A percentile compares a stretch with the other conserved stretches of the same genome.
phyloP scores from a whole-genome alignment of 2,113 vertebrate species.

The Lynx canadensis region DNA sequence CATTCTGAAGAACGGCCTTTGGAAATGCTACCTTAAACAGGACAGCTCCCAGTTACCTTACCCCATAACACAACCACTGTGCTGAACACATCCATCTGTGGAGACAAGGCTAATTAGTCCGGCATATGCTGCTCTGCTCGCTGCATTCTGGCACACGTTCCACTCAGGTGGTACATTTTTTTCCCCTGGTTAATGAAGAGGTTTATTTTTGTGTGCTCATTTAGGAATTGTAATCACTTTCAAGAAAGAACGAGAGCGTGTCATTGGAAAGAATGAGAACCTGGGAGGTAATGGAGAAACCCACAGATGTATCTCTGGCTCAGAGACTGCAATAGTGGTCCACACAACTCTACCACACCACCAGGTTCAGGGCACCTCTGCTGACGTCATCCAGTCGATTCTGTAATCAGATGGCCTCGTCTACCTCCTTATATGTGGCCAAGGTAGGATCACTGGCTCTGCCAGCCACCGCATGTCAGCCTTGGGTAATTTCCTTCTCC shows the following conservation, averaged over 20 bases:
- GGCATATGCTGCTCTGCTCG: neutral
- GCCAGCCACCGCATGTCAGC: too few species aligned
- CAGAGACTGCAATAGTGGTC: too few species aligned
- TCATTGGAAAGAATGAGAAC: neutral
- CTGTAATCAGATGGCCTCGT: rapidly evolving
- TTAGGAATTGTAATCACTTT: constrained; percentile 54
- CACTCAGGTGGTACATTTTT: neutral
- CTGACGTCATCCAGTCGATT: rapidly evolving
- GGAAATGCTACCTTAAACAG: neutral
- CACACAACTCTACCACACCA: rapidly evolving
- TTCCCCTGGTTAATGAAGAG: constrained; percentile 50
- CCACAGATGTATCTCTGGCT: neutral
- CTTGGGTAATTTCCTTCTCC: neutral
- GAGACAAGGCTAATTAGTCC: neutral
- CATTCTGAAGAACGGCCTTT: neutral
- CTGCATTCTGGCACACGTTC: neutral
- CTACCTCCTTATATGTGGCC: too few species aligned
- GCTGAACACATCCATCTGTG: neutral
- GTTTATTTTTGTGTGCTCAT: constrained; percentile 52
- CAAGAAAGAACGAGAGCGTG: neutral
- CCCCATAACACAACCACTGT: rapidly evolving
- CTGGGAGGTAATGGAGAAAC: neutral
- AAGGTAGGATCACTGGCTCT: too few species aligned
- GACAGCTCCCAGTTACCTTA: neutral
- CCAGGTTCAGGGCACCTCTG: neutral